Conservation (phyloP, 2,888 invertebrate genomes). For the Criorhina ranunculi region DNA sequence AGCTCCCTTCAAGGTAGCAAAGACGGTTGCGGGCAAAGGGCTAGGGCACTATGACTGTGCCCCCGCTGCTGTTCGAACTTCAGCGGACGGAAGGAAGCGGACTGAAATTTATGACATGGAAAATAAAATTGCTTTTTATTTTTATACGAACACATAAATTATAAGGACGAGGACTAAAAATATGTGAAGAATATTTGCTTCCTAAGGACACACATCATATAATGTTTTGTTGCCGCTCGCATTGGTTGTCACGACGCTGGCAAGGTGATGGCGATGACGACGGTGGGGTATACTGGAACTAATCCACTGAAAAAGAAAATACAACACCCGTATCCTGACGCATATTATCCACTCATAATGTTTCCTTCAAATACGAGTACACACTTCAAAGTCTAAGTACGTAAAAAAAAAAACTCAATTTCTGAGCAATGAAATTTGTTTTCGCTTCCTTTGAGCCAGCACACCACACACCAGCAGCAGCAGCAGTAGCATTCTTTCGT, state of each 20-base stretch:
- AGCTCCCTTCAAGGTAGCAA: neutral
- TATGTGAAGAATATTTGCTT: constrained; percentile 61
- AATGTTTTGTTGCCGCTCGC: constrained; percentile 50
- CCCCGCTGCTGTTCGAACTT: neutral
- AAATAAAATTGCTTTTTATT: constrained; percentile 76
- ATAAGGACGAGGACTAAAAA: constrained; percentile 55
- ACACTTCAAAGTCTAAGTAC: constrained; percentile 10
- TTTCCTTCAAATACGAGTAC: constrained; percentile 13
- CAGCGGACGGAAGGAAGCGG: constrained; percentile 60
- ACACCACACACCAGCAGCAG: neutral
- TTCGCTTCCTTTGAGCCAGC: constrained; percentile 22
- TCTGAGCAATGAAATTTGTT: constrained; percentile 44
- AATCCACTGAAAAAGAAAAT: constrained; percentile 40
- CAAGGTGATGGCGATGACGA: neutral
- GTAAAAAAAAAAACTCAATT: constrained; percentile 1
- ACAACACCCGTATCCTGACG: constrained; percentile 25
- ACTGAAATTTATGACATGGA: constrained; percentile 71
- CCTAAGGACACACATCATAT: constrained; percentile 58
- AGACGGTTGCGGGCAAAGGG: neutral
- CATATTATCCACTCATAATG: constrained; percentile 47
- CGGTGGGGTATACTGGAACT: constrained; percentile 28
- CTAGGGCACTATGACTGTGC: constrained; percentile 2
- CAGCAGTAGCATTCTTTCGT: constrained; percentile 35
- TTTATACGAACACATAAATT: constrained; percentile 74
- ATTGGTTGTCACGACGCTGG: constrained; percentile 40